Base-by-base conservation (phyloP, 2,797 vertebrate genomes). In the Takifugu ocellatus region DNA sequence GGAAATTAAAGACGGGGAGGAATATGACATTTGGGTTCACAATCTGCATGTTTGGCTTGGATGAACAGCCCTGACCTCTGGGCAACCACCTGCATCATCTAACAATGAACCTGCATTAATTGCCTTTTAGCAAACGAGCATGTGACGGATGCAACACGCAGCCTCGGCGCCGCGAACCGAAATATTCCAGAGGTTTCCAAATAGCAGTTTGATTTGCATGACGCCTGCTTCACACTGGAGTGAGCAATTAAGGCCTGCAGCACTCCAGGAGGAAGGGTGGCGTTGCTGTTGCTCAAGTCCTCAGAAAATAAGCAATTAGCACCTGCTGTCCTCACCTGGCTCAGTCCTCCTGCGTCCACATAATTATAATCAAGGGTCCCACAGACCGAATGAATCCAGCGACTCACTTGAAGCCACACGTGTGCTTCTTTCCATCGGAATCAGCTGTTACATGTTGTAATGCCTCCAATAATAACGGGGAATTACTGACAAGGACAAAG, bases 201-300 rank as follows among this genome's bases (percentile, higher is more conserved):
- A 75, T 77, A 72, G 45, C 67, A 65, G 63, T 68, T 63, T 51
- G 66, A 75, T 79, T 70, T 69, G 68, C 77, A 59, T 63, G 69
- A 68, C 61, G 72, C 59, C 49, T 54, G 63, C 66, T 78, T 78
- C 81, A 79, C 84, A 69, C 56, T 51, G 60, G 68, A 70, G 72
- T 56, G 66, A 79, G 76, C 76, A 85, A 87, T 86, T 80, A 83
- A 77, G 56, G 66, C 66, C 45, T 60, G 72, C 74, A 54, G 66
- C 65, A 59, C 59, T 72, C 53, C 47, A 71, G 58, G 54, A 75
- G 67, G 67, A 73, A 58, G 45, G 61, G 54, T 46, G 62, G 55
- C 46, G 1, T 43, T 5, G 48, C 53, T 70, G 63, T 21, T 21
- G 61, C 59, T 74, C 49, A 65, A 31, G 51, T 49, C 29, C 51